Evolutionary conservation across 2,888 invertebrate genomes (phyloP).

Genomic region (Crepidodera aurea): DNA sequence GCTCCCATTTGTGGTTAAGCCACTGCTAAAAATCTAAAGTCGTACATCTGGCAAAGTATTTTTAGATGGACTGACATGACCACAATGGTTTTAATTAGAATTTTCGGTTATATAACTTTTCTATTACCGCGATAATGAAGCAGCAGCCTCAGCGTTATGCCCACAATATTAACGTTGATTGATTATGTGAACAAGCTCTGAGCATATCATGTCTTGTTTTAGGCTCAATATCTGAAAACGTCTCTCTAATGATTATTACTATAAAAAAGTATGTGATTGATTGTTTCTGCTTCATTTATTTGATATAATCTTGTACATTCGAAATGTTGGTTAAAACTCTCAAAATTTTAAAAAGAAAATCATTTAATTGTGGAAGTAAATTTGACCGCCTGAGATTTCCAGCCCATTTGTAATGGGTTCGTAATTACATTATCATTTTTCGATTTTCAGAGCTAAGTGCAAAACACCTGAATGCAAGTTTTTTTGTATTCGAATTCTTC

Average conservation of each 20-base stretch:
- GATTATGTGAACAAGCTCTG: conserved; percentile 23
- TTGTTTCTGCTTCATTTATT: not conserved
- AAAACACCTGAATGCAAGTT: too few relatives aligned
- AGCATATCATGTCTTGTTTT: conserved; percentile 3
- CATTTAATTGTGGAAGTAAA: too few relatives aligned
- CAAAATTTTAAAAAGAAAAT: too few relatives aligned
- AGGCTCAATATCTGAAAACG: not conserved
- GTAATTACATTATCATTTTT: too few relatives aligned
- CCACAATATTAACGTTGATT: conserved; percentile 32
- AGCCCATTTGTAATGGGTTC: too few relatives aligned
- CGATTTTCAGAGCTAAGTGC: too few relatives aligned
- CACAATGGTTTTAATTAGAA: conserved; percentile 33
- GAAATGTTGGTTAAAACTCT: too few relatives aligned
- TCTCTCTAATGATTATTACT: not conserved
- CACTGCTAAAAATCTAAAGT: conserved; percentile 20
- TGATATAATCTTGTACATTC: not conserved
- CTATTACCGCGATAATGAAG: conserved; percentile 21
- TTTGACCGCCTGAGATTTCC: too few relatives aligned
- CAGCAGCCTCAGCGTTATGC: conserved; percentile 11
- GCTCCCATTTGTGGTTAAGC: not conserved
- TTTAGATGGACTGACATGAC: conserved; percentile 32
- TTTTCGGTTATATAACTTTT: conserved; percentile 30
- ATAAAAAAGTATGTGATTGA: not conserved
- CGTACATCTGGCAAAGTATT: conserved; percentile 29
- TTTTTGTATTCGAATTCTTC: too few relatives aligned